phyloP scores from a whole-genome alignment of 2,113 vertebrate genomes.

The Azemiops feae region DNA sequence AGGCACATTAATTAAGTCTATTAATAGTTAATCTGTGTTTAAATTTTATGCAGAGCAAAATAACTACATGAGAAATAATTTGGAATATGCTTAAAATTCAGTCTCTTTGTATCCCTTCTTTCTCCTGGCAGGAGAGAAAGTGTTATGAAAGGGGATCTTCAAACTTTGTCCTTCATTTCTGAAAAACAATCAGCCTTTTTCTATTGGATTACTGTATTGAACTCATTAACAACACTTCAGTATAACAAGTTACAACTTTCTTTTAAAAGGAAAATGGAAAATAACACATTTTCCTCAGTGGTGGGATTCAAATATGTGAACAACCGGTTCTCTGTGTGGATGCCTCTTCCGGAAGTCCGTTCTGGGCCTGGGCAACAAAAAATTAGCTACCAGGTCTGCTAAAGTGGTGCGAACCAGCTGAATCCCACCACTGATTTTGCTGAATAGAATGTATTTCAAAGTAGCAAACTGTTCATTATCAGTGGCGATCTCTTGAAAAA shows the following conservation, averaged over 20 bases:
- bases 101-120: constrained; percentile 9
- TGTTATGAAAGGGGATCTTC: not conserved
- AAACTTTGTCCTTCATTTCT: constrained; percentile 5
- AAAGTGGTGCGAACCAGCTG: no score
- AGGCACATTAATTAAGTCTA: not conserved
- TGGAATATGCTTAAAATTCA: constrained; percentile 3
- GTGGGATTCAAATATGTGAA: no score
- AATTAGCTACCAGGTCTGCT: no score
- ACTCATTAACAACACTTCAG: constrained; percentile 39
- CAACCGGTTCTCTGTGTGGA: no score
- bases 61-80: constrained; percentile 43
- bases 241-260: constrained; percentile 21
- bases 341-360: no score
- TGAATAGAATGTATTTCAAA: constrained; percentile 40
- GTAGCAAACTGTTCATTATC: constrained; percentile 33
- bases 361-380: no score
- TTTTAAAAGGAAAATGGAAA: constrained; percentile 45
- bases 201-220: constrained; percentile 19
- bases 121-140: constrained; percentile 13
- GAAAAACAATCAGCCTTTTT: constrained; percentile 33
- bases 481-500: constrained; percentile 3
- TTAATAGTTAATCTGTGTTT: not conserved
- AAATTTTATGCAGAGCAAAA: not conserved
- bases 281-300: constrained; percentile 3
- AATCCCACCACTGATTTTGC: not conserved